phyloP scores from a whole-genome alignment of 2,888 invertebrate genomes.

The Drosophila incognita region DNA sequence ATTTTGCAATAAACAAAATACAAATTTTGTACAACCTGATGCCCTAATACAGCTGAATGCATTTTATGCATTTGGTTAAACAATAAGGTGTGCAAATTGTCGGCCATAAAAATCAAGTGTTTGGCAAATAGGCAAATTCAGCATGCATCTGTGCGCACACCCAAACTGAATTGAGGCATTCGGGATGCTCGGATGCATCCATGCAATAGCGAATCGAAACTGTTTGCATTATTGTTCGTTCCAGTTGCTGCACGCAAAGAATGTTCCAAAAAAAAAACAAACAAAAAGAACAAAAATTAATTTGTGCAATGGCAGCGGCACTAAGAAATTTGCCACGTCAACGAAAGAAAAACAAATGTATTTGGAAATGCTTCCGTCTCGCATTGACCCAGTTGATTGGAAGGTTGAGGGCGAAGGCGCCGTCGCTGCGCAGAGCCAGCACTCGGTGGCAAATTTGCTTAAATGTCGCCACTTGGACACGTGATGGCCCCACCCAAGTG shows the following conservation, averaged over 20 bases:
- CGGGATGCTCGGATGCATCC: conserved; percentile 3
- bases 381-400: conserved; percentile 67
- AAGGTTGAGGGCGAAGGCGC: conserved; percentile 3
- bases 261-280: background rate
- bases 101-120: background rate
- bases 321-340: conserved; percentile 26
- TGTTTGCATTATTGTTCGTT: conserved; percentile 16
- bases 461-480: conserved; percentile 59
- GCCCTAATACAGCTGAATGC: background rate
- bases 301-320: conserved; percentile 5
- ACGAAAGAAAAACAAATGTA: conserved; percentile 37
- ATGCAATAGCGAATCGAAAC: conserved; percentile 14
- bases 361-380: conserved; percentile 65
- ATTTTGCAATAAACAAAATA: background rate
- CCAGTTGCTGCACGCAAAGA: conserved; percentile 14
- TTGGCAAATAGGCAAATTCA: background rate
- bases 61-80: background rate
- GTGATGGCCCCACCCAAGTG: conserved; percentile 40
- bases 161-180: background rate
- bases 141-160: background rate
- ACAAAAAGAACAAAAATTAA: conserved; percentile 23
- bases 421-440: background rate
- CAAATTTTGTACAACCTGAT: background rate
- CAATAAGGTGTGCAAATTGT: background rate
- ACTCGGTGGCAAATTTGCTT: conserved; percentile 36